Percentiles rank a stretch among this genome's conserved stretches.
phyloP scores from a whole-genome alignment of 1,140 invertebrate species.

The Lutraria rhynchaena region DNA sequence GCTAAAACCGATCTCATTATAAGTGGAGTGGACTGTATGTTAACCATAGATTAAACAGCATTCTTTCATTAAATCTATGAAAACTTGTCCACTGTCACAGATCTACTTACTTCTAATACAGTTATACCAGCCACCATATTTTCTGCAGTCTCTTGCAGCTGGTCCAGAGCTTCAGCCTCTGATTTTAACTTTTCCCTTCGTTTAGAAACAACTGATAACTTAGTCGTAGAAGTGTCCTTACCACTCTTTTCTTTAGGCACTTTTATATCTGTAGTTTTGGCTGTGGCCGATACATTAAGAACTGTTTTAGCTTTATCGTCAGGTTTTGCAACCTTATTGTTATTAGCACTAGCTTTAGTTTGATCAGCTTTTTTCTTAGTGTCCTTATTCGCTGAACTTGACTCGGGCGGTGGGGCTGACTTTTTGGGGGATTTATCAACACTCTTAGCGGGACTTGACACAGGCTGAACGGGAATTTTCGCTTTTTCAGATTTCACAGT shows the following conservation, averaged over 20 bases:
- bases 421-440: constrained; percentile 16
- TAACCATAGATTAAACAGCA: no score
- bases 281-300: not conserved
- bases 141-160: constrained; percentile 88
- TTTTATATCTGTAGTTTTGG: constrained; percentile 27
- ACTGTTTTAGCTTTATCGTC: not conserved
- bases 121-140: constrained; percentile 88
- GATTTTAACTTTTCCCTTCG: constrained; percentile 38
- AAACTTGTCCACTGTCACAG: no score
- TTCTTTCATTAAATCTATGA: no score
- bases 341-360: not conserved
- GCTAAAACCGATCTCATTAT: no score
- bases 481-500: not conserved
- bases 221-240: not conserved
- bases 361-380: not conserved
- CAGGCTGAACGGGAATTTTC: not conserved
- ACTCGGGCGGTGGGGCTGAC: not conserved
- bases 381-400: not conserved
- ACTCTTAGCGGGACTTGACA: constrained; percentile 2
- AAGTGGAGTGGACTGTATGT: no score
- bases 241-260: constrained; percentile 9
- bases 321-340: not conserved
- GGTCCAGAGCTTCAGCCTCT: constrained; percentile 76
- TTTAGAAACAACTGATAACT: not conserved
- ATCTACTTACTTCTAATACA: constrained; percentile 64